A percentile compares a stretch with the other conserved stretches of the same genome.
Evolutionary conservation across 2,113 vertebrate genomes (phyloP).

Genomic region (Monarcha castaneiventris): DNA sequence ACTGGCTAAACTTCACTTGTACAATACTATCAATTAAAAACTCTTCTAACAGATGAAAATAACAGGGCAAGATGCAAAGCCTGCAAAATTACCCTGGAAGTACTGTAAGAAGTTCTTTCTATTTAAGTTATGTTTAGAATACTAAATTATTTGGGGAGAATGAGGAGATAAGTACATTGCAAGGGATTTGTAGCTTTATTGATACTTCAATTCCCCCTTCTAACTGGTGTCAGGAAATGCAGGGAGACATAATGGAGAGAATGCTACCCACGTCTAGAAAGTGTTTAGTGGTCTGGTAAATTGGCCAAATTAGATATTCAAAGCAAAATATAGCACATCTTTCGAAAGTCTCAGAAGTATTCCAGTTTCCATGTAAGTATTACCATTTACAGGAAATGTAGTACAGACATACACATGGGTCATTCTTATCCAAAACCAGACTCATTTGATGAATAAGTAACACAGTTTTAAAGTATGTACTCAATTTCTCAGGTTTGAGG

Average conservation of each 20-base stretch:
- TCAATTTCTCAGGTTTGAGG: not conserved
- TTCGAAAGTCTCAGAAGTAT: not conserved
- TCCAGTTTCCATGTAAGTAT: not conserved
- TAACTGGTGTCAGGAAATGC: not conserved
- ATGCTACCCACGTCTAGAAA: not conserved
- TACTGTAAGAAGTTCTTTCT: not conserved
- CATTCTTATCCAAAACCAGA: not conserved
- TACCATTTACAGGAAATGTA: not conserved
- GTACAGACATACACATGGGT: not conserved
- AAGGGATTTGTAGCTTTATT: not conserved
- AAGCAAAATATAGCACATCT: not conserved
- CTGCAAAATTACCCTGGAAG: not conserved
- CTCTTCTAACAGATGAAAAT: not conserved
- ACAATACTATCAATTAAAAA: not conserved
- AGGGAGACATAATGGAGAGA: not conserved
- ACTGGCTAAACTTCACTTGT: not conserved
- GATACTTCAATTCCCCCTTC: not conserved
- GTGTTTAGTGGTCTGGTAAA: not conserved
- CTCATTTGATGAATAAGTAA: not conserved
- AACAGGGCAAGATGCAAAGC: not conserved
- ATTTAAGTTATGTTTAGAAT: not conserved
- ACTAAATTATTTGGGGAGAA: not conserved
- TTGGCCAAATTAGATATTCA: not conserved
- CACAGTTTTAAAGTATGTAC: not conserved
- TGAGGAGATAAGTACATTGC: not conserved